Conservation (phyloP, 2,797 vertebrate species). For the Merluccius polli region DNA sequence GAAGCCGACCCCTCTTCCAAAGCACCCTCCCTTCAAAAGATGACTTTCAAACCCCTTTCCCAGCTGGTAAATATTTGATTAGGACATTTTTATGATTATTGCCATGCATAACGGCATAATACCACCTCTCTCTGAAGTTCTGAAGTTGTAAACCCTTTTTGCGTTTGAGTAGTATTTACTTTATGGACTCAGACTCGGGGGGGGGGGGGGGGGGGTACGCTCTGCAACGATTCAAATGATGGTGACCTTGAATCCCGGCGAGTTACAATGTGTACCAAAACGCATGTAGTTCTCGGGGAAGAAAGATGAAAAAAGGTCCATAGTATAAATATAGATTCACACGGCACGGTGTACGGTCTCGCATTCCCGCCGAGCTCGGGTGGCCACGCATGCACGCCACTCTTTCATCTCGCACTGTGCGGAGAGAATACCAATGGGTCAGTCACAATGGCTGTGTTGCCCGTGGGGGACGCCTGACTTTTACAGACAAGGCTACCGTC, state of each 20-base stretch:
- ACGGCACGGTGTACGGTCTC: not conserved
- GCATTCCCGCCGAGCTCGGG: not conserved
- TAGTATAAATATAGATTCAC: not conserved
- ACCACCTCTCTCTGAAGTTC: not conserved
- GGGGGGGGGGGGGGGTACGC: not conserved
- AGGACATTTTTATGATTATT: not conserved
- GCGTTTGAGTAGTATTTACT: not conserved
- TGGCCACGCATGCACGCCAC: not conserved
- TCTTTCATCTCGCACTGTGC: not conserved
- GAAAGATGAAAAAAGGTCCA: not conserved
- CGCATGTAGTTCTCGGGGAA: not conserved
- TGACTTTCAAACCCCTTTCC: not conserved
- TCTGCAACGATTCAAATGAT: not conserved
- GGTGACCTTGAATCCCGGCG: not conserved
- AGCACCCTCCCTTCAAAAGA: not conserved
- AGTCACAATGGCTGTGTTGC: not conserved
- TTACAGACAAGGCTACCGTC: not conserved
- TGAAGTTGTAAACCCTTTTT: not conserved
- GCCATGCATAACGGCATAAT: not conserved
- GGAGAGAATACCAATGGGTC: not conserved
- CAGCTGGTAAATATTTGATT: not conserved
- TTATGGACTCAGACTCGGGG: not conserved
- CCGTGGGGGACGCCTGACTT: not conserved
- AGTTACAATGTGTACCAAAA: not conserved
- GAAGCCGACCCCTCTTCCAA: not conserved